phyloP scores from a whole-genome alignment of 2,888 invertebrate genomes.

The Hypercompe scribonia region DNA sequence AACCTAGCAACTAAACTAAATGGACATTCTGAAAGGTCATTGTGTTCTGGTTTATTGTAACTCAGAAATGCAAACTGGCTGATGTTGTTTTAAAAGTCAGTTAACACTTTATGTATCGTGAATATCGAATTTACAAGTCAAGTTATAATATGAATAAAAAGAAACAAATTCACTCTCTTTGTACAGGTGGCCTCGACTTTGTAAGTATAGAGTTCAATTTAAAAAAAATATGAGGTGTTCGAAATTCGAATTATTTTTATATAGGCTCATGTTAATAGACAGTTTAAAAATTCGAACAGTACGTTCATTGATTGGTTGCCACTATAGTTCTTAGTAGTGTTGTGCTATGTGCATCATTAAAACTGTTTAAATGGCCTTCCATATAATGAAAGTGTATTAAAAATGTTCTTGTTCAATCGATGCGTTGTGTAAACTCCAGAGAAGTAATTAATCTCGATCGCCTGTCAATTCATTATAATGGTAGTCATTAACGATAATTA shows the following conservation, averaged over 20 bases:
- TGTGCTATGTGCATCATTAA: neutral
- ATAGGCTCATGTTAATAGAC: too few species aligned
- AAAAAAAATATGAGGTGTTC: neutral
- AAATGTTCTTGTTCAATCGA: neutral
- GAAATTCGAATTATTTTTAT: neutral
- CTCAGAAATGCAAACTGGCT: neutral
- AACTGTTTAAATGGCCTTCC: neutral
- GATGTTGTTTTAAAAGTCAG: neutral
- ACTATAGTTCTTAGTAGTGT: too few species aligned
- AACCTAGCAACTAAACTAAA: neutral
- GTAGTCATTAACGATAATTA: constrained; percentile 10
- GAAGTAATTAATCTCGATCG: constrained; percentile 1
- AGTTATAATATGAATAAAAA: neutral
- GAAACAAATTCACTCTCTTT: neutral
- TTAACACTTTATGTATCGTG: constrained; percentile 9
- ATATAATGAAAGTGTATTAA: neutral
- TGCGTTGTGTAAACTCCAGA: neutral
- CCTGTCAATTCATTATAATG: constrained; percentile 6
- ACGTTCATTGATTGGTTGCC: neutral
- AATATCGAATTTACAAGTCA: constrained; percentile 3
- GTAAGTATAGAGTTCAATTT: neutral
- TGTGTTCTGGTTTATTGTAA: neutral
- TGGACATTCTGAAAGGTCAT: neutral
- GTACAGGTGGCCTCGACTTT: neutral
- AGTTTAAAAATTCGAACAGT: neutral